Conservation (phyloP, 2,888 invertebrate species). For the Ommatoiulus sabulosus region DNA sequence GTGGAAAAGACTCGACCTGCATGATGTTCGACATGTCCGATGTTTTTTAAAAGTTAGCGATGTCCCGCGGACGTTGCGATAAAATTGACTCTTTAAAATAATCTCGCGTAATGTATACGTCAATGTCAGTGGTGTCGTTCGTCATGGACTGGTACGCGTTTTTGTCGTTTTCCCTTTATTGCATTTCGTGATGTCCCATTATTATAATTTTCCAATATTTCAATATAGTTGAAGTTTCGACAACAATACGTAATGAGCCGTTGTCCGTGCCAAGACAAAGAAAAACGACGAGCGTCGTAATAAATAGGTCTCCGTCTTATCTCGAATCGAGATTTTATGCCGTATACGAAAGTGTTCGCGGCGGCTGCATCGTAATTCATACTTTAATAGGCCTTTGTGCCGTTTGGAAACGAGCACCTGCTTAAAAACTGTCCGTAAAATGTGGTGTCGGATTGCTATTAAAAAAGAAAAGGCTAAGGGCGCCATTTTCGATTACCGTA, state of each 20-base stretch:
- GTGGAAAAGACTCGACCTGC: too few species aligned
- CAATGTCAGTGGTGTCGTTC: neutral
- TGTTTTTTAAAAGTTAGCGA: too few species aligned
- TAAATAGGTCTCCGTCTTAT: slow-evolving; percentile 4
- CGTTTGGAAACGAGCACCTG: slow-evolving; percentile 1
- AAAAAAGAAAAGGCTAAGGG: neutral
- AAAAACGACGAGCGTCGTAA: neutral
- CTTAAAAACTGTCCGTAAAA: neutral
- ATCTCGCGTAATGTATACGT: neutral
- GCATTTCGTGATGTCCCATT: neutral
- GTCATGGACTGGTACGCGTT: slow-evolving; percentile 9
- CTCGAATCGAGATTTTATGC: slow-evolving; percentile 28
- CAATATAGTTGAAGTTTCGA: neutral
- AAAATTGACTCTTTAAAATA: neutral
- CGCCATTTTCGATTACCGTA: neutral
- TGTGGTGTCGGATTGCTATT: neutral
- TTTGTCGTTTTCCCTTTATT: slow-evolving; percentile 8
- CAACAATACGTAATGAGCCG: neutral
- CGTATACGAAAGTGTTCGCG: neutral
- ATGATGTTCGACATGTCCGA: too few species aligned
- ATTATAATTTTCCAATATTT: neutral
- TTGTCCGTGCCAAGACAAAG: slow-evolving; percentile 1
- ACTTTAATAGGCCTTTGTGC: slow-evolving; percentile 44
- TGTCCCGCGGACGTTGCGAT: neutral
- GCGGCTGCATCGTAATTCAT: slow-evolving; percentile 27